phyloP scores from a whole-genome alignment of 2,888 invertebrate species.

The Aphidius colemani region DNA sequence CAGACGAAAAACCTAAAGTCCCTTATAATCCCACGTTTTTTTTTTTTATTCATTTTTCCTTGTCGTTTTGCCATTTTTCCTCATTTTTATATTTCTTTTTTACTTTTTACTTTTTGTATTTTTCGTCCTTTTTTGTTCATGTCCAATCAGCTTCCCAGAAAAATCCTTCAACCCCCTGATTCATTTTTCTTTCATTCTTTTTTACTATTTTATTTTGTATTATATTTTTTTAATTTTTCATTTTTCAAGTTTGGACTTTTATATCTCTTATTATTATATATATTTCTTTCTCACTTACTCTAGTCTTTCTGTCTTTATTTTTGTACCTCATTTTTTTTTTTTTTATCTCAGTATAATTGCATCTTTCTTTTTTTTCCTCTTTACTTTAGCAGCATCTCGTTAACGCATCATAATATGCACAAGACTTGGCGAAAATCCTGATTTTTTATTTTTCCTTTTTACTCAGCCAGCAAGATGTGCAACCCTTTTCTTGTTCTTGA shows the following conservation, averaged over 20 bases:
- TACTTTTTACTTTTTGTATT: conserved; percentile 1
- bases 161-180: not conserved
- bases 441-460: not conserved
- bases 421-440: not conserved
- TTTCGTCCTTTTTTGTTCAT: conserved; percentile 1
- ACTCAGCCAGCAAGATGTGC: too few relatives aligned
- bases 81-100: conserved; percentile 1
- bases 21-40: conserved; percentile 12
- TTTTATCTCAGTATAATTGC: too few relatives aligned
- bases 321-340: too few relatives aligned
- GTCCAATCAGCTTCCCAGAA: too few relatives aligned
- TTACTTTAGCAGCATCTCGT: conserved; percentile 11
- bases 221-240: conserved; percentile 16
- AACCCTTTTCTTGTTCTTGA: too few relatives aligned
- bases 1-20: conserved; percentile 16
- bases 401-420: conserved; percentile 20
- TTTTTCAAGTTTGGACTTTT: not conserved
- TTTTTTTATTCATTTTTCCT: not conserved
- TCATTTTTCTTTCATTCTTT: conserved; percentile 13
- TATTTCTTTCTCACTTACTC: too few relatives aligned
- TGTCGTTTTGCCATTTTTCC: conserved; percentile 16
- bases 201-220: not conserved
- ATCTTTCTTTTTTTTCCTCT: too few relatives aligned
- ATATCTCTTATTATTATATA: too few relatives aligned
- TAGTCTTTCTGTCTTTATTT: too few relatives aligned